phyloP scores from a whole-genome alignment of 1,140 invertebrate species.

The Polyergus mexicanus region DNA sequence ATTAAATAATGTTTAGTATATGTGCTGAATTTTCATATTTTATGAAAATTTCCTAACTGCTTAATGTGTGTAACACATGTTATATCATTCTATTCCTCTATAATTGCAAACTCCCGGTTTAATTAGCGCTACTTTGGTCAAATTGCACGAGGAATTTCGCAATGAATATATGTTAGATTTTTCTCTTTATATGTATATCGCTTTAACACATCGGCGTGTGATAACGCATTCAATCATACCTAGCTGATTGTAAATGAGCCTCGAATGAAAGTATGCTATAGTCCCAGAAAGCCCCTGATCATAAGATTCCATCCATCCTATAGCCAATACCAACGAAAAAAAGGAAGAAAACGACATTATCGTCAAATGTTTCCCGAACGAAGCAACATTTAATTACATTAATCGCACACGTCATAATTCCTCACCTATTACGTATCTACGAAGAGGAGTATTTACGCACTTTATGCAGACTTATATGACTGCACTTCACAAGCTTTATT shows the following conservation, averaged over 20 bases:
- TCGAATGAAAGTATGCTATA: conserved; percentile 72
- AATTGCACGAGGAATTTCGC: neutral
- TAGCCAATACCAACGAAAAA: conserved; percentile 72
- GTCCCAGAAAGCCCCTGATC: conserved; percentile 78
- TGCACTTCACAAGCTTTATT: conserved; percentile 81
- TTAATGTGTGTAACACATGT: neutral
- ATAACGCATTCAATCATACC: conserved; percentile 16
- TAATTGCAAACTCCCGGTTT: neutral
- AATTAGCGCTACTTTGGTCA: neutral
- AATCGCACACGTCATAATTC: conserved; percentile 62
- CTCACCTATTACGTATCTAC: conserved; percentile 29
- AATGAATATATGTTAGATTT: neutral
- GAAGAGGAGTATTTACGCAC: conserved; percentile 46
- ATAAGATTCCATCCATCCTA: conserved; percentile 71
- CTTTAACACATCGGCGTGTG: neutral
- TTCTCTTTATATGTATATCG: neutral
- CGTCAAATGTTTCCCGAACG: conserved; percentile 52
- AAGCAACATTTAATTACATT: conserved; percentile 70
- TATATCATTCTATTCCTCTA: neutral
- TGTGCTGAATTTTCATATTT: neutral
- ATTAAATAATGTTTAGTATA: neutral
- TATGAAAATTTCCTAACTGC: neutral
- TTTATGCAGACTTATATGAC: conserved; percentile 31
- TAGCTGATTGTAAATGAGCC: conserved; percentile 58
- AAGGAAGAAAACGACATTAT: conserved; percentile 19